These are phyloP conservation scores for Aplysia californica DNA, from an alignment of 1,140 invertebrate species.

Conservation along the genomic window DNA sequence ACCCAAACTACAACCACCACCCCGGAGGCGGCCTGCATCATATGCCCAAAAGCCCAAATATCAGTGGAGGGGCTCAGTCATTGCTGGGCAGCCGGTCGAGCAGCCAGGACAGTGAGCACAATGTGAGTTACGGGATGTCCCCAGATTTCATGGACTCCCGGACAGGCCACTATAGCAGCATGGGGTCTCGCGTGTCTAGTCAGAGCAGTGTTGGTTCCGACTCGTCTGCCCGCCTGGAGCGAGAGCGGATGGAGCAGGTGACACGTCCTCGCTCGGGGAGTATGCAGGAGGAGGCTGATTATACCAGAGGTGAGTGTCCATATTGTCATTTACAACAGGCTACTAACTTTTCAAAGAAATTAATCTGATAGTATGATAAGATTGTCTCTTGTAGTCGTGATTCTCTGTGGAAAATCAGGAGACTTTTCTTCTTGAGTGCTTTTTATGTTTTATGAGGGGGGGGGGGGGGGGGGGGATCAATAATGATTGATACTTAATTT, in stretches of 20 bases:
- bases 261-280: slow-evolving; percentile 36
- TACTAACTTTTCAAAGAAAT: too few species aligned
- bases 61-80: slow-evolving; percentile 29
- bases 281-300: slow-evolving; percentile 48
- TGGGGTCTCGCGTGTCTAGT: slow-evolving; percentile 43
- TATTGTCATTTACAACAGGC: too few species aligned
- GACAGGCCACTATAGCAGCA: neutral
- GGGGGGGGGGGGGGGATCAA: too few species aligned
- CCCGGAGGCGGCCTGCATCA: neutral
- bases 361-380: too few species aligned
- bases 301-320: slow-evolving; percentile 41
- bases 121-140: neutral
- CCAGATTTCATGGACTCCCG: neutral
- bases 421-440: too few species aligned
- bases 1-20: neutral
- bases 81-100: slow-evolving; percentile 32
- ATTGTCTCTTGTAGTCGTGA: too few species aligned
- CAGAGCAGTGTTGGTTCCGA: slow-evolving; percentile 48
- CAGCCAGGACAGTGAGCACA: slow-evolving; percentile 45
- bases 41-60: slow-evolving; percentile 25
- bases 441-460: too few species aligned
- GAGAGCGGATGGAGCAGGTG: slow-evolving; percentile 1
- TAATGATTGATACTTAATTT: too few species aligned
- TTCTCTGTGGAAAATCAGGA: too few species aligned
- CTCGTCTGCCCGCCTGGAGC: slow-evolving; percentile 32